Percentiles rank a stretch among this genome's conserved stretches.
Conservation (phyloP, 2,888 invertebrate species). For the Xestia ashworthii region DNA sequence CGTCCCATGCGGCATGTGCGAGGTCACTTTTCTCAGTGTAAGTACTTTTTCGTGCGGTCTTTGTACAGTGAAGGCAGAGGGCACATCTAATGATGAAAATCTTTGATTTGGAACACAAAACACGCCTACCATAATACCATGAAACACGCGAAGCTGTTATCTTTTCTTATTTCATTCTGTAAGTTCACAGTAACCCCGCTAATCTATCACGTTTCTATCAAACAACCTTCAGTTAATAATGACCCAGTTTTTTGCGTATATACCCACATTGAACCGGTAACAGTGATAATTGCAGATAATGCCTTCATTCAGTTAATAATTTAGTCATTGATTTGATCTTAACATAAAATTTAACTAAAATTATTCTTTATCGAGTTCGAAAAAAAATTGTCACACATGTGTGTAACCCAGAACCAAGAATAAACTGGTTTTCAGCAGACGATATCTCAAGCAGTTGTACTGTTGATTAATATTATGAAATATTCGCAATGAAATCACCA, state of each 20-base stretch:
- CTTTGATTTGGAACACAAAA: conserved; percentile 6
- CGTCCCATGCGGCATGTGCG: not conserved
- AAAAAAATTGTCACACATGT: not conserved
- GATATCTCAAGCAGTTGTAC: not conserved
- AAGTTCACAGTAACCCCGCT: conserved; percentile 23
- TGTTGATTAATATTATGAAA: conserved; percentile 18
- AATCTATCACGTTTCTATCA: conserved; percentile 30
- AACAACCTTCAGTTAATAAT: conserved; percentile 29
- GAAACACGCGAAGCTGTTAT: conserved; percentile 11
- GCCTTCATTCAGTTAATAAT: conserved; percentile 13
- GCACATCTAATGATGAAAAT: not conserved
- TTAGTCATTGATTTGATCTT: conserved; percentile 12
- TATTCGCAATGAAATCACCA: not conserved
- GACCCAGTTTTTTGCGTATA: conserved; percentile 41
- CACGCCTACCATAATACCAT: not conserved
- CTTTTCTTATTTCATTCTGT: conserved; percentile 1
- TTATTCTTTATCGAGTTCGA: conserved; percentile 19
- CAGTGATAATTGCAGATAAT: conserved; percentile 22
- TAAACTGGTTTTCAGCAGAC: conserved; percentile 5
- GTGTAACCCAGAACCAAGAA: not conserved
- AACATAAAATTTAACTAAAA: not conserved
- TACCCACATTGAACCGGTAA: conserved; percentile 6
- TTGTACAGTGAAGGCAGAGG: not conserved
- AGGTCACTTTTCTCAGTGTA: not conserved
- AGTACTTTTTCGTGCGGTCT: not conserved